Base-by-base conservation (phyloP, 2,888 invertebrate genomes). In the Clistopyga incitator region DNA sequence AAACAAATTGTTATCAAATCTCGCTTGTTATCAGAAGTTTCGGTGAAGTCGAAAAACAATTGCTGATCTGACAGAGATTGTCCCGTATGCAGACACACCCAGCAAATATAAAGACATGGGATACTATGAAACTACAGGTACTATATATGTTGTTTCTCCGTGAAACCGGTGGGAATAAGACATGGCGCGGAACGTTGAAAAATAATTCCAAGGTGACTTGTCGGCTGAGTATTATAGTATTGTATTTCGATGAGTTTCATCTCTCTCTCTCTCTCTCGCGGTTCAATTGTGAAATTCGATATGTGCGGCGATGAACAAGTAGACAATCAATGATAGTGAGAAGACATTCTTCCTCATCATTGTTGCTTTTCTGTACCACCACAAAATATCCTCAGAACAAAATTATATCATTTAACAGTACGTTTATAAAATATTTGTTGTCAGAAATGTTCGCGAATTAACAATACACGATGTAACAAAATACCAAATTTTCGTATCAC, bases 121-220 rank as follows among this genome's bases (percentile, higher is more conserved):
- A 54, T 54, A 54, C 54, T 11, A 54, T 54, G 10, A 23, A 20
- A 20, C 54, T 20, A 11, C 18, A 54, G 54, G 23, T 23, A 23
- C 20, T 20, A 23, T 23, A 11, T 54, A 54, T 18, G 20, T 54
- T 23, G 54, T 54, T 54, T 54, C 23, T 23, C 54, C 54, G 23
- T 23, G 23, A 20, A 54, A 54, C 20, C 20, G 54, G 20, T 54
- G 54, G 54, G 54, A 54, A 54, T 20, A 54, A 54, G 54, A 23
- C 54, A 54, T 54, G 54, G 54, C 54, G 54, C 54, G 20, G 45
- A 61, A 34, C 18, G 42, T 2, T 56, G 15, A 74, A 64, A 34
- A 61, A 23, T 47, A 50, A 61, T 18, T 61, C 54, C 71, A 64
- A 74, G 47, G 74, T 61, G 20, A 61, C 45, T 38, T 34, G 25